phyloP scores from a whole-genome alignment of 1,140 invertebrate species.

The Phymastichus coffea region DNA sequence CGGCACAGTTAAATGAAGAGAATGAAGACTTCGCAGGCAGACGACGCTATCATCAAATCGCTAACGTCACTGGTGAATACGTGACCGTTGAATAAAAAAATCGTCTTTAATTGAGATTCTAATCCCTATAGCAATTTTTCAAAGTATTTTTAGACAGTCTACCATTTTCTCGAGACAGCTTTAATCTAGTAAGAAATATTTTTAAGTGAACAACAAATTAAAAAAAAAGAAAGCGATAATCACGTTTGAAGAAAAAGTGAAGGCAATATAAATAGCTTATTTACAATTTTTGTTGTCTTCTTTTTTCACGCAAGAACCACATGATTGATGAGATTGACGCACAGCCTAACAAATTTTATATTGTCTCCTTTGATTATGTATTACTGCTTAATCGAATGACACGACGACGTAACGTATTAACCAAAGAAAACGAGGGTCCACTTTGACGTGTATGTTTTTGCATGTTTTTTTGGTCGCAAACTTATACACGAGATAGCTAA shows the following conservation, averaged over 20 bases:
- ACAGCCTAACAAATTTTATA: conserved; percentile 10
- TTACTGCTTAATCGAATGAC: too few relatives aligned
- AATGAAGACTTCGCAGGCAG: conserved; percentile 92
- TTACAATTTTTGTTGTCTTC: not conserved
- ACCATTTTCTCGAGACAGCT: conserved; percentile 4
- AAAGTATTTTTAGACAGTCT: conserved; percentile 10
- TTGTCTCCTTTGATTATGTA: too few relatives aligned
- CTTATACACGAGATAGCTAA: too few relatives aligned
- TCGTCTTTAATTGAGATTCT: not conserved
- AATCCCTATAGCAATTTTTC: not conserved
- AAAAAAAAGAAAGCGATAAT: not conserved
- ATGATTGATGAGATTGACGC: not conserved
- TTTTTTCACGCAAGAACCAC: not conserved
- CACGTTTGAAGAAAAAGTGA: not conserved
- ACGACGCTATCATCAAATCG: conserved; percentile 88
- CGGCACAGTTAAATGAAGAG: conserved; percentile 88
- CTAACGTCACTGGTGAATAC: conserved; percentile 75
- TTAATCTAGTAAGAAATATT: not conserved
- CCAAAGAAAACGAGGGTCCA: conserved; percentile 25
- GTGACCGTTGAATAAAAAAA: conserved; percentile 58
- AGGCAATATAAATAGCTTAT: too few relatives aligned
- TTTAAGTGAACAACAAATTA: not conserved
- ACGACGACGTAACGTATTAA: too few relatives aligned
- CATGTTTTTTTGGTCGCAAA: too few relatives aligned
- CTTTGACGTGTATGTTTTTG: conserved; percentile 15